These are phyloP conservation scores for Parauchenoglanis ngamensis DNA, from an alignment of 2,797 vertebrate species.

Conservation along the genomic window DNA sequence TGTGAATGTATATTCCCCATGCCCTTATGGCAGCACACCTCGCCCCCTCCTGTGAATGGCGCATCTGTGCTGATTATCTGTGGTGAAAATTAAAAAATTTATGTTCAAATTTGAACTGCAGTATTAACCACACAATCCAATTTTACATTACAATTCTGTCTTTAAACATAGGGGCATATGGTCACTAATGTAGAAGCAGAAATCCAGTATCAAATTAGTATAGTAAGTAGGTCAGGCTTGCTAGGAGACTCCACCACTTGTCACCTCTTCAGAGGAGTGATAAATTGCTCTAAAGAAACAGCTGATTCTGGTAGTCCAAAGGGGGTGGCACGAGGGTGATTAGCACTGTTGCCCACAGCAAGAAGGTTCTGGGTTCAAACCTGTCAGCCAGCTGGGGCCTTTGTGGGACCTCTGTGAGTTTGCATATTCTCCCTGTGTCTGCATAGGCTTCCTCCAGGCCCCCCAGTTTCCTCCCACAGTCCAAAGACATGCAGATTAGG, in stretches of 20 bases:
- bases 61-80: neutral
- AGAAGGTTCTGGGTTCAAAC: too few species aligned
- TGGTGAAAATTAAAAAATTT: neutral
- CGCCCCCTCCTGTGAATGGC: neutral
- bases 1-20: neutral
- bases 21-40: neutral
- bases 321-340: too few species aligned
- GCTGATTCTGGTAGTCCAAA: neutral
- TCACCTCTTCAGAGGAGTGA: neutral
- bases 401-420: too few species aligned
- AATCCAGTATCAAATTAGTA: neutral
- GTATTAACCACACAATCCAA: neutral
- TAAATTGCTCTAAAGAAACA: neutral
- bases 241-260: slow-evolving; percentile 3
- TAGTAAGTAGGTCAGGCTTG: neutral
- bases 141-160: neutral
- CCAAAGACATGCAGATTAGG: too few species aligned
- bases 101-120: too few species aligned
- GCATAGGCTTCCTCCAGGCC: too few species aligned
- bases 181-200: neutral
- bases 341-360: too few species aligned
- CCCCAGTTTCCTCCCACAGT: too few species aligned
- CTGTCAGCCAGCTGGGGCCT: too few species aligned
- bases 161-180: neutral
- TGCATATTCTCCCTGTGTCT: too few species aligned